A percentile compares a stretch with the other conserved stretches of the same genome.
Evolutionary conservation across 1,140 invertebrate species (phyloP).

Genomic region (Atta texana): DNA sequence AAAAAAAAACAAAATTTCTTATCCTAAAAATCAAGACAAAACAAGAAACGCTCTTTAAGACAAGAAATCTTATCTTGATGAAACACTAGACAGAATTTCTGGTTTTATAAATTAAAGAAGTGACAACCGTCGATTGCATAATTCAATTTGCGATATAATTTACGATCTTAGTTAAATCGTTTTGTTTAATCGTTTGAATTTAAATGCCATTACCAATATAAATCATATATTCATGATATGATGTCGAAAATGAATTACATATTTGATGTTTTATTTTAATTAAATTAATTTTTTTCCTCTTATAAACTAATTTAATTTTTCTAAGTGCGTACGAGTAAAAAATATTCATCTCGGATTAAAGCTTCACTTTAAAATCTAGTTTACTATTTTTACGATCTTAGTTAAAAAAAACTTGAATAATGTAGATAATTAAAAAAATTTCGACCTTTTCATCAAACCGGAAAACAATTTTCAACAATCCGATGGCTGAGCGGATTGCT

Average conservation of each 20-base stretch:
- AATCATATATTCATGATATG: not conserved
- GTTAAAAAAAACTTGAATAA: not conserved
- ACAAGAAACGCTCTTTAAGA: no score
- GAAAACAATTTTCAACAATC: conserved; percentile 1
- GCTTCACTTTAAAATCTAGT: not conserved
- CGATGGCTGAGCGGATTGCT: not conserved
- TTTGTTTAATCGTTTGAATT: not conserved
- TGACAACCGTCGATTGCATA: not conserved
- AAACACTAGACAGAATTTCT: no score
- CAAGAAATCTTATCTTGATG: no score
- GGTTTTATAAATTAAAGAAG: no score
- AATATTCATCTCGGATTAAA: not conserved
- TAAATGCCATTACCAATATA: not conserved
- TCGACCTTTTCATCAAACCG: not conserved
- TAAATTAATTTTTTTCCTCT: not conserved
- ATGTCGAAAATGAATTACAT: not conserved
- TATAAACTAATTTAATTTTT: not conserved
- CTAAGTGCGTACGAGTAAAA: not conserved
- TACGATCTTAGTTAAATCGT: not conserved
- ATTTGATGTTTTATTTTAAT: not conserved
- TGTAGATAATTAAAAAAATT: not conserved
- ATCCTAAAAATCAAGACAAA: no score
- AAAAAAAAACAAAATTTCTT: no score
- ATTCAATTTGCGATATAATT: not conserved
- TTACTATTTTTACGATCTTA: not conserved